These are phyloP conservation scores for Lasioglossum pauxillum DNA, from an alignment of 2,888 invertebrate genomes.

Conservation along the genomic window DNA sequence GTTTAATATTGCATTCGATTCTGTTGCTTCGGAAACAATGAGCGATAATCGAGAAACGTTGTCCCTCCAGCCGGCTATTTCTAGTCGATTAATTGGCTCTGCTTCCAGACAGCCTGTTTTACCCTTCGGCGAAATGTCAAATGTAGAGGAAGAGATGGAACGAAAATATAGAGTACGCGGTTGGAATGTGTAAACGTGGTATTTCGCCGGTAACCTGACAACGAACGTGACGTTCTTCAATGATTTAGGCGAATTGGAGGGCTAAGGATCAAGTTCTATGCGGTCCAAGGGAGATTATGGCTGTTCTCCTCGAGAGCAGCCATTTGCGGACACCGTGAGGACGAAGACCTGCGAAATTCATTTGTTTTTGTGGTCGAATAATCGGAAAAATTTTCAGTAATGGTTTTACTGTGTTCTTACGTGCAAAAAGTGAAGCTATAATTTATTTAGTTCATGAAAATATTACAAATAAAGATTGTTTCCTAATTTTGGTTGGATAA, in stretches of 20 bases:
- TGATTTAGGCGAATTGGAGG: slow-evolving; percentile 68
- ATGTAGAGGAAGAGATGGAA: slow-evolving; percentile 7
- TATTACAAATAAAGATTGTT: neutral
- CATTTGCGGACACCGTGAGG: slow-evolving; percentile 38
- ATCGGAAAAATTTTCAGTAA: neutral
- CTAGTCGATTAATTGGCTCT: slow-evolving; percentile 70
- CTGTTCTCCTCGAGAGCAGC: slow-evolving; percentile 27
- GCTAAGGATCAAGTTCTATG: slow-evolving; percentile 27
- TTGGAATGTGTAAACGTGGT: slow-evolving; percentile 68
- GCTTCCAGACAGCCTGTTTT: slow-evolving; percentile 59
- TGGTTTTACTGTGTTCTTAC: neutral
- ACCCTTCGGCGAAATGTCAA: slow-evolving; percentile 36
- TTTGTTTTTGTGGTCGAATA: neutral
- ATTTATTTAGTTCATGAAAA: neutral
- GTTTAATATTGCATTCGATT: slow-evolving; percentile 27
- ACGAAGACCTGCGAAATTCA: slow-evolving; percentile 47
- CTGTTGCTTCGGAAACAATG: neutral
- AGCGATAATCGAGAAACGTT: neutral
- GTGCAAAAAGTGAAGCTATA: neutral
- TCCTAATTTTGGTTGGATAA: slow-evolving; percentile 22
- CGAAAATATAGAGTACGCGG: slow-evolving; percentile 10
- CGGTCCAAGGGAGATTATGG: slow-evolving; percentile 28
- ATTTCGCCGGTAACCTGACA: slow-evolving; percentile 73
- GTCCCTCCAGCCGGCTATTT: slow-evolving; percentile 54
- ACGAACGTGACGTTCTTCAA: slow-evolving; percentile 76